These are phyloP conservation scores for Catostomus latipinnis DNA, from an alignment of 2,797 vertebrate species.

Conservation along the genomic window DNA sequence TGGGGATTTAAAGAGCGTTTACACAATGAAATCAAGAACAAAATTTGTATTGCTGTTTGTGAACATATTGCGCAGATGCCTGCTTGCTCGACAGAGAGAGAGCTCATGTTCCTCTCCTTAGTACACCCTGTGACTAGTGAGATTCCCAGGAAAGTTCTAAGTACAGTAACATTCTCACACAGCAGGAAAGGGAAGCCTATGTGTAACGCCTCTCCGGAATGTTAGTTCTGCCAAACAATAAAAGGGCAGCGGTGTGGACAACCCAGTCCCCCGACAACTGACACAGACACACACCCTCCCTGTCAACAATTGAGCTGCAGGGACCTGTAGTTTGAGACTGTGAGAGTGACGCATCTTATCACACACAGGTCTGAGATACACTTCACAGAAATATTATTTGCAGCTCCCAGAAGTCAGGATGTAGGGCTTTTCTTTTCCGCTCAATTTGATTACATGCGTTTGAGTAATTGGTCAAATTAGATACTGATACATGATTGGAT, in stretches of 20 bases:
- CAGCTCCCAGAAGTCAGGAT: constrained; percentile 16
- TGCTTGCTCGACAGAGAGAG: neutral
- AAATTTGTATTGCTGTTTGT: neutral
- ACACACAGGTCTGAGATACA: constrained; percentile 21
- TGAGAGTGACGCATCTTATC: constrained; percentile 39
- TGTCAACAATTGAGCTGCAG: constrained; percentile 11
- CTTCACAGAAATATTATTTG: constrained; percentile 46
- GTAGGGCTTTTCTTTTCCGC: neutral
- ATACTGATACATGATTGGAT: constrained; percentile 38
- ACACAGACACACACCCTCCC: constrained; percentile 40
- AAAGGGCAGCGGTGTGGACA: constrained; percentile 55
- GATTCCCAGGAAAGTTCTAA: constrained; percentile 55
- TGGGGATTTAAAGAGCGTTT: neutral
- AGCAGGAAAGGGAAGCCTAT: constrained; percentile 65
- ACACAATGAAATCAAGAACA: neutral
- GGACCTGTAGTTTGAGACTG: constrained; percentile 27
- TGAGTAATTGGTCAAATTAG: constrained; percentile 23
- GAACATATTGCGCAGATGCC: neutral
- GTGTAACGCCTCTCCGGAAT: constrained; percentile 74
- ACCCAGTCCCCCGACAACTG: constrained; percentile 58
- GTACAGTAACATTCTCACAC: constrained; percentile 69
- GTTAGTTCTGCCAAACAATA: constrained; percentile 66
- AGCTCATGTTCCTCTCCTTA: neutral
- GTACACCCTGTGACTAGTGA: constrained; percentile 10
- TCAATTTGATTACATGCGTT: constrained; percentile 22